Evolutionary conservation across 2,113 vertebrate species (phyloP), one percentile per base, ranked within the genome.

Genomic region (Epinephelus lanceolatus): DNA sequence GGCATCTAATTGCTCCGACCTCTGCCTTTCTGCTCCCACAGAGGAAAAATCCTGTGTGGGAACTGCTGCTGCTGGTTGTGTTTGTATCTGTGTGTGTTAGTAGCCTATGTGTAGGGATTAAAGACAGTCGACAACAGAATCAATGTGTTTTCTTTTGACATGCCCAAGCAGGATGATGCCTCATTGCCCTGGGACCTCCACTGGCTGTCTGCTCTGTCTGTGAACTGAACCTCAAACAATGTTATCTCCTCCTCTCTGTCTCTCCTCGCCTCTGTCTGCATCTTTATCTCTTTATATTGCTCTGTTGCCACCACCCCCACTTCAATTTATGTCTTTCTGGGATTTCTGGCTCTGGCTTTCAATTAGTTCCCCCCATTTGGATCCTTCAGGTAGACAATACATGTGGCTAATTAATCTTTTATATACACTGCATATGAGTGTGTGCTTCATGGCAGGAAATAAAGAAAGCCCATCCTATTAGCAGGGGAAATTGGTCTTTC

Each of bases 311-410:
- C 60, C 49, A 57, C 51, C 77, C 21, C 77, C 77, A n/a, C 33
- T 19, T 60, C 57, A 56, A 2, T 30, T 45, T 30, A 37, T 30
- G 52, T 21, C 4, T 27, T 49, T 53, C 17, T 33, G 5, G 30
- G 55, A 53, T 71, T 55, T 63, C 23, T 66, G 37, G 3, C 69
- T 25, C 47, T 21, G 52, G 52, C 49, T 49, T 37, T 61, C 52
- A 56, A 25, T 80, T 53, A 65, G 42, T 49, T 18, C 7, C 27
- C 66, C 23, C 51, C 19, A 73, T 66, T 66, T 66, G 40, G 40
- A 45, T 67, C 96, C 96, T 96, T 96, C 96, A 96, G 71, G 94
- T 96, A 95, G 94, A 93, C 95, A 96, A 96, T 96, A 95, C 96
- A 95, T 96, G 96, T 96, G 96, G 96, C 94, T 49, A 71, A 45